phyloP scores from a whole-genome alignment of 2,797 vertebrate species.

The Betta splendens region DNA sequence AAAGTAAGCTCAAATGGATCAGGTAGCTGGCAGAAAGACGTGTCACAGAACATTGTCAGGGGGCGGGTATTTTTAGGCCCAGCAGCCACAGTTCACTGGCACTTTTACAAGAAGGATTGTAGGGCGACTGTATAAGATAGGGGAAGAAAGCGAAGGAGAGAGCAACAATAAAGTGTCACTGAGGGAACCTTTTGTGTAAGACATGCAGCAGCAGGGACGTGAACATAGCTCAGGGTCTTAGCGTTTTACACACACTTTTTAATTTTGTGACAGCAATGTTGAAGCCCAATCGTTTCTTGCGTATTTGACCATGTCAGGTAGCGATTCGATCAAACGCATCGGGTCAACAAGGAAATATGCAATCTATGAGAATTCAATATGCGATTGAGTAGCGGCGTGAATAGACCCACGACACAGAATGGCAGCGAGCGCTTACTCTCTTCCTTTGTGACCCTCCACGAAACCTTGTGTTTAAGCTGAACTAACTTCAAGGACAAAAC shows the following conservation, averaged over 20 bases:
- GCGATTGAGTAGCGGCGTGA: not conserved
- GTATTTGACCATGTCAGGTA: not conserved
- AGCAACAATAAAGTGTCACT: slow-evolving; percentile 77
- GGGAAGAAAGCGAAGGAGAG: slow-evolving; percentile 39
- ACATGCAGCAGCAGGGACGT: slow-evolving; percentile 69
- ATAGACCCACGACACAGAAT: not conserved
- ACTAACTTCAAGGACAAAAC: slow-evolving; percentile 11
- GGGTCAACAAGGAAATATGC: not conserved
- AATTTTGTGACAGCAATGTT: slow-evolving; percentile 54
- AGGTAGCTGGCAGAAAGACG: slow-evolving; percentile 72
- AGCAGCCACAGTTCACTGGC: slow-evolving; percentile 71
- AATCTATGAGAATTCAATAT: not conserved
- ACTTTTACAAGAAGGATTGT: slow-evolving; percentile 76
- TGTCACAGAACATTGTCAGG: slow-evolving; percentile 71
- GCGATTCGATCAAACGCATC: not conserved
- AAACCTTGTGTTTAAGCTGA: slow-evolving; percentile 12
- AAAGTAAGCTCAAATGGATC: slow-evolving; percentile 72
- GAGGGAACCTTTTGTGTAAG: slow-evolving; percentile 77
- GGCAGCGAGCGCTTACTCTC: not conserved
- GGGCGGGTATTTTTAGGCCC: slow-evolving; percentile 79
- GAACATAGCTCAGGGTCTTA: slow-evolving; percentile 50
- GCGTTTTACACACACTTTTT: slow-evolving; percentile 53
- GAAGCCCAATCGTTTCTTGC: no score
- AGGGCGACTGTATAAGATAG: slow-evolving; percentile 64
- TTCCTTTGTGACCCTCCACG: not conserved